Base-by-base conservation (phyloP, 2,888 invertebrate genomes). In the Catocala sponsa region DNA sequence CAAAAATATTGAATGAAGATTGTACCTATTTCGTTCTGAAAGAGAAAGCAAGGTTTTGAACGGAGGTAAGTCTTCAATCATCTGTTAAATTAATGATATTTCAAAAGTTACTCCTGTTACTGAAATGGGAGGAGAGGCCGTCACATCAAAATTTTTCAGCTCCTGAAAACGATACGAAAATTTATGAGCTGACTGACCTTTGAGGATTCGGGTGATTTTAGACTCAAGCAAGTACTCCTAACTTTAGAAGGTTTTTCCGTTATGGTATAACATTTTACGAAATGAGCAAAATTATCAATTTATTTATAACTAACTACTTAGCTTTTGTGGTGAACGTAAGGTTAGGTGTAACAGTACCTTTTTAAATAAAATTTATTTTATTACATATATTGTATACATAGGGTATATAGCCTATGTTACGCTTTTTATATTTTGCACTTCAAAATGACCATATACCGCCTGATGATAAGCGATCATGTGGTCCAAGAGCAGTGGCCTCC, bases 31-130 rank as follows among this genome's bases (percentile, higher is more conserved):
- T 47, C 1, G 15, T 6, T 58, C 47, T 13, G 35, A 49, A 58
- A 38, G 35, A 38, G 6, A 38, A 38, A 38, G 7, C 9, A 0
- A 6, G 35, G 9, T 38, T 38, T 1, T 55, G 53, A 25, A 12
- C 6, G 11, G 43, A 61, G 59, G 60, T 62, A 59, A 67, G 59
- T 57, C 55, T 59, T 32, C 50, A 43, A 55, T 50, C 52, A 51
- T 59, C 57, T 59, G 46, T 46, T 54, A 65, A 68, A 72, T 60
- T 53, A 74, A 68, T 59, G 57, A 57, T 62, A 49, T 70, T 60
- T 55, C 48, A 57, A n/a, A 74, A 74, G 51, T 70, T 38, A 63
- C 41, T 52, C 44, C 38, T 15, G 44, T 55, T 35, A 55, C 25
- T 54, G 15, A 64, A 46, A 63, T 50, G 35, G 35, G 35, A 7